Percentiles rank a stretch among this genome's conserved stretches.
Evolutionary conservation across 1,140 invertebrate species (phyloP).

Genomic region (Saccostrea glomerata): DNA sequence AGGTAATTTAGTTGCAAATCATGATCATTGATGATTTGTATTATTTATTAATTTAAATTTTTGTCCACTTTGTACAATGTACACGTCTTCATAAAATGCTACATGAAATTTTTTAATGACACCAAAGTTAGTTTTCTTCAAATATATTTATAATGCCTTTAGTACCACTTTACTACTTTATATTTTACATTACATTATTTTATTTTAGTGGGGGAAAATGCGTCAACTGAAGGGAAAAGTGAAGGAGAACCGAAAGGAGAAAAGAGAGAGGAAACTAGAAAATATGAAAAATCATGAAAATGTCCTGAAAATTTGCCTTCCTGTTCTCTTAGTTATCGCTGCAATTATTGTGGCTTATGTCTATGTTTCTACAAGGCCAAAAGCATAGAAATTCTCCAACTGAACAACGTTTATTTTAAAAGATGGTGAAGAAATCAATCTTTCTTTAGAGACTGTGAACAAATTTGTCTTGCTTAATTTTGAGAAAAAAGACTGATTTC

Average conservation of each 20-base stretch:
- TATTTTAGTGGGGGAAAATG: slow-evolving; percentile 80
- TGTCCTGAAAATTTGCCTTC: slow-evolving; percentile 87
- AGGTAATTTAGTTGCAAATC: not conserved
- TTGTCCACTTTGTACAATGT: too few relatives aligned
- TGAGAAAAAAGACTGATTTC: too few relatives aligned
- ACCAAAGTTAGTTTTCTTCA: too few relatives aligned
- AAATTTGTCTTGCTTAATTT: not conserved
- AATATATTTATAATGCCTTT: too few relatives aligned
- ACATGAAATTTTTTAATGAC: too few relatives aligned
- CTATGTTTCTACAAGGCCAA: slow-evolving; percentile 88
- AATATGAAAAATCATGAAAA: slow-evolving; percentile 88
- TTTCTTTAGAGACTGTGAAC: not conserved
- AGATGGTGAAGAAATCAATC: not conserved
- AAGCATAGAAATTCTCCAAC: slow-evolving; percentile 25
- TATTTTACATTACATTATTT: too few relatives aligned
- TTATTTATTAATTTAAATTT: too few relatives aligned
- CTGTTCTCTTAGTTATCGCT: slow-evolving; percentile 83
- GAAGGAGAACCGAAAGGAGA: slow-evolving; percentile 88
- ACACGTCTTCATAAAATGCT: too few relatives aligned
- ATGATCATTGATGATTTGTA: not conserved
- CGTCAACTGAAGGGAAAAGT: slow-evolving; percentile 88
- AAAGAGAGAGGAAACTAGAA: slow-evolving; percentile 89
- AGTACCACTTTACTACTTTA: too few relatives aligned
- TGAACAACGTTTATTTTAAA: not conserved
- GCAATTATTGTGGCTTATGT: slow-evolving; percentile 88